Percentiles rank a stretch among this genome's conserved stretches.
phyloP scores from a whole-genome alignment of 2,797 vertebrate genomes.

The Babyrousa celebensis region DNA sequence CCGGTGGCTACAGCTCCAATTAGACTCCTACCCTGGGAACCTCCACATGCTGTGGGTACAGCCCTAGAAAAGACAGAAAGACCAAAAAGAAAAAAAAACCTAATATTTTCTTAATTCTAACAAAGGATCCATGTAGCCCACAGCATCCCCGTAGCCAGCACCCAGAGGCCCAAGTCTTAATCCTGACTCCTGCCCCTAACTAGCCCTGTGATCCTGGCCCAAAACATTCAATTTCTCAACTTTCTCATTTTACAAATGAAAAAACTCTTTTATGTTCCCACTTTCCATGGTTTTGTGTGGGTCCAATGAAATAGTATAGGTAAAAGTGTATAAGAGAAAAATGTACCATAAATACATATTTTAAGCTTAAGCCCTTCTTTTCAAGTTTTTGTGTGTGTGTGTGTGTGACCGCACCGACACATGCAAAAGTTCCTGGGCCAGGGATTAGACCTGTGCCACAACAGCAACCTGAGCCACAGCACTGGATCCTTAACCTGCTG shows the following conservation, averaged over 20 bases:
- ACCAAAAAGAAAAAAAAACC: not conserved
- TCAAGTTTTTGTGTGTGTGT: no score
- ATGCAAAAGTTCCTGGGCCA: no score
- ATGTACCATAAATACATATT: not conserved
- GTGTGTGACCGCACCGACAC: no score
- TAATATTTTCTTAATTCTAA: not conserved
- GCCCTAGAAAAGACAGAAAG: no score
- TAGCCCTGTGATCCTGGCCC: not conserved
- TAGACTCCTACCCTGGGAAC: no score
- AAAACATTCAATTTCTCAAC: conserved; percentile 51
- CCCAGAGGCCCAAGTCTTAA: not conserved
- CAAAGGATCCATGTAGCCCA: not conserved
- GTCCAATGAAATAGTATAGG: conserved; percentile 12
- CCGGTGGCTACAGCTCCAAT: no score
- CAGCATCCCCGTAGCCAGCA: not conserved
- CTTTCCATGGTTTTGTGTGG: not conserved
- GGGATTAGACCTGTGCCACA: no score
- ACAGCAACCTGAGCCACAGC: no score
- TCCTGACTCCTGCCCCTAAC: not conserved
- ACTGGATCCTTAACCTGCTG: no score
- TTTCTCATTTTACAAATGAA: conserved; percentile 44
- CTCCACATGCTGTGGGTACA: no score
- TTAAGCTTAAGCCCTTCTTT: not conserved
- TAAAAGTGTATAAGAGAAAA: conserved; percentile 32
- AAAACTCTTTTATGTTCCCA: not conserved